phyloP scores from a whole-genome alignment of 2,113 vertebrate genomes.

The Saccopteryx leptura region DNA sequence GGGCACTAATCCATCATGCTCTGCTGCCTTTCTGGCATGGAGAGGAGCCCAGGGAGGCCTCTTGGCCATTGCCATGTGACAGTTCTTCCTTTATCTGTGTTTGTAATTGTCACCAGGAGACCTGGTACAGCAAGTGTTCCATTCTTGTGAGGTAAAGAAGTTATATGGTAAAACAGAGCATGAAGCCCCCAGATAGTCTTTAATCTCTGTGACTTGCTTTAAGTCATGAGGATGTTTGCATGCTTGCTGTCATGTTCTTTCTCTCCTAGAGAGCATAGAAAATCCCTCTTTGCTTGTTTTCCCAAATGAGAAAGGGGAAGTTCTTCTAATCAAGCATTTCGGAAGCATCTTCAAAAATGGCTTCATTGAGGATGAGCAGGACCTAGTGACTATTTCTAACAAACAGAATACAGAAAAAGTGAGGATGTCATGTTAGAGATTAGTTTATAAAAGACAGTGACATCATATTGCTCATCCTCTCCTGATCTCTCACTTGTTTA shows the following conservation, averaged over 20 bases:
- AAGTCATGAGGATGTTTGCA: background rate
- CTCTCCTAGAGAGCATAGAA: background rate
- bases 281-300: background rate
- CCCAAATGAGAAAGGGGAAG: background rate
- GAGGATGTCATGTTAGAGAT: background rate
- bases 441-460: background rate
- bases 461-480: background rate
- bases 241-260: accelerated
- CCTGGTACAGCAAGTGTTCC: background rate
- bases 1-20: accelerated
- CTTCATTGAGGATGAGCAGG: background rate
- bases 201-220: background rate
- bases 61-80: background rate
- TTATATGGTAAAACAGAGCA: background rate
- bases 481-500: background rate
- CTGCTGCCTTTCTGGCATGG: background rate
- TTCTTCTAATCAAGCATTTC: background rate
- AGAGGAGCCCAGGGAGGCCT: background rate
- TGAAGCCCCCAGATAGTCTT: background rate
- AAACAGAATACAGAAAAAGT: background rate
- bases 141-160: background rate
- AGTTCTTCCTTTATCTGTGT: background rate
- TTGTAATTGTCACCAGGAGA: background rate
- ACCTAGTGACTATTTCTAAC: background rate
- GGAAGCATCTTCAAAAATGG: background rate